Evolutionary conservation across 2,113 vertebrate species (phyloP).

Genomic region (Myotis lucifugus): DNA sequence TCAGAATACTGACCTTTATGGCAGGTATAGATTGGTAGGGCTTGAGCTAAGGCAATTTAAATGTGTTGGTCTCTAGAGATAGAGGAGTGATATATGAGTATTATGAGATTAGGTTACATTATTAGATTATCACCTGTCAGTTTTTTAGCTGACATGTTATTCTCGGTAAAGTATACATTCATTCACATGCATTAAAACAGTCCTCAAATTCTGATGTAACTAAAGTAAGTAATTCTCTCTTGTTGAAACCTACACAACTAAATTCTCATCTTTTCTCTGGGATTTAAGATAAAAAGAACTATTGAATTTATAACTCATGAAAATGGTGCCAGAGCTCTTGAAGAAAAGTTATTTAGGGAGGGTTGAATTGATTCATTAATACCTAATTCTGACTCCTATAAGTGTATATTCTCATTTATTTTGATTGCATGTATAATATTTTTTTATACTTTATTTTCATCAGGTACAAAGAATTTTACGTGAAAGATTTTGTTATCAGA

Average conservation of each 20-base stretch:
- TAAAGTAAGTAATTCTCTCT: constrained; percentile 27
- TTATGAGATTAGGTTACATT: constrained; percentile 15
- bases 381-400: neutral
- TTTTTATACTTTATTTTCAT: neutral
- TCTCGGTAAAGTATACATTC: neutral
- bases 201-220: neutral
- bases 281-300: neutral
- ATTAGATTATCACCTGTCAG: constrained; percentile 8
- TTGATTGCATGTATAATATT: neutral
- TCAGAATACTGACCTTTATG: neutral
- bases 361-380: constrained; percentile 11
- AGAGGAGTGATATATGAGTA: neutral
- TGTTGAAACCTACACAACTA: neutral
- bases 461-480: constrained; percentile 92
- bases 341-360: constrained; percentile 9
- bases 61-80: neutral
- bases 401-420: neutral
- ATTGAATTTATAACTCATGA: constrained; percentile 23
- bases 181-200: neutral
- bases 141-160: neutral
- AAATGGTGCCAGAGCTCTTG: constrained; percentile 11
- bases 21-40: neutral
- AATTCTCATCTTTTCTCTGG: constrained; percentile 37
- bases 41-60: constrained; percentile 21
- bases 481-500: constrained; percentile 88